phyloP scores from a whole-genome alignment of 2,113 vertebrate genomes.

The Bombycilla garrulus region DNA sequence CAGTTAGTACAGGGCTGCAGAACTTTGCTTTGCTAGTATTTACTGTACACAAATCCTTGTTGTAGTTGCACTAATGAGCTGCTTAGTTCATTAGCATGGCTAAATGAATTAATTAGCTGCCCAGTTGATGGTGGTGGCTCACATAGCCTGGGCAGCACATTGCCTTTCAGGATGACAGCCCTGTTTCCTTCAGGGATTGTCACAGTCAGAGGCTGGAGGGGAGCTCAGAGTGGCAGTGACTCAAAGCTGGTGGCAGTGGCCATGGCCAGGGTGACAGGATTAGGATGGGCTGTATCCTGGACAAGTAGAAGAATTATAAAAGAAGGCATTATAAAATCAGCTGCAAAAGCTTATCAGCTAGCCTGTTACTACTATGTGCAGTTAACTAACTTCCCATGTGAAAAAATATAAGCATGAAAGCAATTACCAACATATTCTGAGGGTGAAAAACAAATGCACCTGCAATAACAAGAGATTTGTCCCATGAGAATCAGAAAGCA shows the following conservation, averaged over 20 bases:
- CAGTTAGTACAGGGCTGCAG: neutral
- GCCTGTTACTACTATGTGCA: no score
- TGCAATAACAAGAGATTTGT: no score
- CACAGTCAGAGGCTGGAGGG: neutral
- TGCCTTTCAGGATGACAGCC: neutral
- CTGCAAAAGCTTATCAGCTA: no score
- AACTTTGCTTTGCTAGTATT: neutral
- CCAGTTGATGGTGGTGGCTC: neutral
- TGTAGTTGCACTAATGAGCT: neutral
- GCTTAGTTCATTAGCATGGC: neutral
- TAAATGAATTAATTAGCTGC: neutral
- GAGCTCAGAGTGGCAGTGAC: neutral
- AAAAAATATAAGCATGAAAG: no score
- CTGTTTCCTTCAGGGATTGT: neutral
- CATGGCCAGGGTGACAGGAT: neutral
- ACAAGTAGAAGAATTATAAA: no score
- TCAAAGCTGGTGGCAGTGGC: neutral
- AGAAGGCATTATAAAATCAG: no score
- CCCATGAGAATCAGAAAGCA: no score
- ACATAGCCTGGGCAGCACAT: rapidly evolving
- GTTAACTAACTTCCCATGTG: no score
- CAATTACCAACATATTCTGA: no score
- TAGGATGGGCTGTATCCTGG: neutral
- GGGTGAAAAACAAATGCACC: no score
- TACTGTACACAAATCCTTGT: neutral